Evolutionary conservation across 2,888 invertebrate species (phyloP), one percentile per base, ranked within the genome.

Genomic region (Mimachlamys varia): DNA sequence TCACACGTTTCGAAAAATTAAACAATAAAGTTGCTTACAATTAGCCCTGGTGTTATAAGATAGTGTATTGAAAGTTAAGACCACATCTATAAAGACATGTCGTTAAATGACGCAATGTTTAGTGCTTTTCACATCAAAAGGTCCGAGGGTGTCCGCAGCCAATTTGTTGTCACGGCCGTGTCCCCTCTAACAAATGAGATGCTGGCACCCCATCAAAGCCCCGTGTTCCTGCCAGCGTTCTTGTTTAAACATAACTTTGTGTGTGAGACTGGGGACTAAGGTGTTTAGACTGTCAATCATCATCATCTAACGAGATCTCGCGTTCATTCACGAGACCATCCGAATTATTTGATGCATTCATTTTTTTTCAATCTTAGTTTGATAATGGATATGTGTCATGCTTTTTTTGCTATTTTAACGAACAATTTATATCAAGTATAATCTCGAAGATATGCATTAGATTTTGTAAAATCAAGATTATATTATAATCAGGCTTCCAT

Each of bases 61-160:
- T 44, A 44, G 44, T 7, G 3, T 44, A 44, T 44, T 7, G 33
- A 76, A 19, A 76, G 76, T 27, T 12, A 76, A 27, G 76, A 33
- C 76, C 22, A 76, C 10, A 62, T 76, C 27, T 22, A 76, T 22
- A 76, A 33, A 27, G 22, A 33, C 27, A 0, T 76, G 76, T 27
- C 33, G 19, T 76, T n/a, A 33, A 0, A 33, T 76, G 76, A 76
- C 22, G 76, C 76, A 76, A 76, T 76, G 33, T 76, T 53, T 33
- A 76, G 33, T 33, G 76, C 22, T 76, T 76, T 58, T 76, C 2
- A 76, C 76, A 76, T 76, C 76, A 76, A 76, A 76, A 76, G 76
- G 76, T 76, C 76, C 76, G 33, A 33, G 76, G 76, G 76, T 27
- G 76, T 76, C 76, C 76, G 33, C 13, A 76, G 76, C 76, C 76